Percentiles rank a stretch among this genome's conserved stretches.
Evolutionary conservation across 1,140 invertebrate genomes (phyloP).

Genomic region (Drosophila virilis): DNA sequence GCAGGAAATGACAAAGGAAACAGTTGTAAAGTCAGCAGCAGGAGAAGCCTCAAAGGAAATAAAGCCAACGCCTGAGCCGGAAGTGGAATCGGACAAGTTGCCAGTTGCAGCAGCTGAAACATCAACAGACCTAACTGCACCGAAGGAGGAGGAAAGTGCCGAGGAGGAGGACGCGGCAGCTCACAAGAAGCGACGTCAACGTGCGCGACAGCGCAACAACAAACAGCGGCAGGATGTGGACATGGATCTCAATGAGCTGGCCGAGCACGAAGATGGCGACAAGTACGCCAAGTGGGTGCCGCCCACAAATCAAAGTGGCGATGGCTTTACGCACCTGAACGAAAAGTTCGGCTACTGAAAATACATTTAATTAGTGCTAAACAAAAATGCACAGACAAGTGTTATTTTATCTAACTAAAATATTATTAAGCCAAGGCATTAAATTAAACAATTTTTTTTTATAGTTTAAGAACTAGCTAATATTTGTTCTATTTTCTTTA

Average conservation of each 20-base stretch:
- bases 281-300: slow-evolving; percentile 92
- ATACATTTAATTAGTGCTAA: slow-evolving; percentile 5
- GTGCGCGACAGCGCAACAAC: slow-evolving; percentile 57
- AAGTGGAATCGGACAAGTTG: slow-evolving; percentile 39
- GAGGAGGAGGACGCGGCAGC: slow-evolving; percentile 21
- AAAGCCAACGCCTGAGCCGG: slow-evolving; percentile 22
- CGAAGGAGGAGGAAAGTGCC: slow-evolving; percentile 24
- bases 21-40: slow-evolving; percentile 14
- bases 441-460: no score
- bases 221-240: slow-evolving; percentile 73
- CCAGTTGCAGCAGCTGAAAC: background rate
- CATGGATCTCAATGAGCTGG: slow-evolving; percentile 84
- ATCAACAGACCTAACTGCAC: background rate
- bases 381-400: background rate
- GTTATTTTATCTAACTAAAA: no score
- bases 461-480: no score
- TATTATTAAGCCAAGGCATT: no score
- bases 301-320: slow-evolving; percentile 90
- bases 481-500: background rate
- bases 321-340: slow-evolving; percentile 92
- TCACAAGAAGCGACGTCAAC: slow-evolving; percentile 58
- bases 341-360: slow-evolving; percentile 92
- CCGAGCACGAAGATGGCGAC: slow-evolving; percentile 86
- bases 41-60: slow-evolving; percentile 15
- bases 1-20: slow-evolving; percentile 14